Base-by-base conservation (phyloP, 2,888 invertebrate species). In the Agrotis puta region DNA sequence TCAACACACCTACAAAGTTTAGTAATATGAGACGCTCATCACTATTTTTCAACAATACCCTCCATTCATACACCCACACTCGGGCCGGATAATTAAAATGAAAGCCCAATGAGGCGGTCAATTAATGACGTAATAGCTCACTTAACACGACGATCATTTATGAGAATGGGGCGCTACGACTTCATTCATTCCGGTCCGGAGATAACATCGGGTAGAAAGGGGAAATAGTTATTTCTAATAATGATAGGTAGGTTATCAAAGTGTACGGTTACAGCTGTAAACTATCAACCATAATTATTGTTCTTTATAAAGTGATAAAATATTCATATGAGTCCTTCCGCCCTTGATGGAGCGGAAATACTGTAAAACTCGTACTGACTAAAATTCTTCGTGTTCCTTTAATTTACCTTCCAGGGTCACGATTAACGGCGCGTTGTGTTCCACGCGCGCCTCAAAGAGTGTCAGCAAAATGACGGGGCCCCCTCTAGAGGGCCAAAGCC, bases 111-210 rank as follows among this genome's bases (percentile, higher is more conserved):
- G 77, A 80, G 77, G 67, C 77, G 80, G 80, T 77, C 77, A 80
- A 77, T 77, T 80, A 77, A 77, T 80, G 75, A 75, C 77, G 75
- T 77, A 75, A 77, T 77, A 75, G 77, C 80, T 80, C 77, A 77
- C 80, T 80, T 75, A 77, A 75, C 77, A 74, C 75, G 56, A 22
- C 75, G 64, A 80, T 77, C 59, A 77, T 75, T 80, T 64, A 77
- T 74, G 77, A 68, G 67, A 79, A 73, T 63, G 65, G 75, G 22
- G 56, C 39, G 51, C 48, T 24, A 53, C 71, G 71, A 71, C 64
- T 68, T 79, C 63, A 61, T 67, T 74, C 67, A 62, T 79, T 74
- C 59, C 73, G 79, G 72, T 22, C 45, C 54, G 27, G 20, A 45
- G 63, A 18, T 24, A 54, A 22, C 59, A 68, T 61, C 54, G 61